Evolutionary conservation across 2,888 invertebrate species (phyloP), one percentile per base, ranked within the genome.

Genomic region (Mesorhabditis spiculigera): DNA sequence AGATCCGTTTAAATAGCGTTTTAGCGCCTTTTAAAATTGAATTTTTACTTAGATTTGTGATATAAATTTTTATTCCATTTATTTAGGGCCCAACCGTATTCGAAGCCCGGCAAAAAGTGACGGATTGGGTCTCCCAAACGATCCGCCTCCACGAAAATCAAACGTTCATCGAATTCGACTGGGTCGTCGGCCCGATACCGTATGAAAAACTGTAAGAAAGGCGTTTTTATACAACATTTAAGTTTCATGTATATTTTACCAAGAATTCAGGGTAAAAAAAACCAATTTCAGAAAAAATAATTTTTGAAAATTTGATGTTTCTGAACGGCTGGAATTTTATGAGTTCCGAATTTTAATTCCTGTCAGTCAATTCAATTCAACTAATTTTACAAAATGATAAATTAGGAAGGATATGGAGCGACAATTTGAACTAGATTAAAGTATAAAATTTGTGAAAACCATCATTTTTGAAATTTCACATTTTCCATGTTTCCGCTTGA

Each of bases 41-140:
- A 28, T 28, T 28, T 28, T 28, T 1, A 28, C 28, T 28, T 28
- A 28, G 28, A 28, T 28, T 28, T 28, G 28, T 28, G 1, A 28
- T 28, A 28, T 28, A 28, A 28, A 28, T 28, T 28, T 28, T 3
- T 3, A 28, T 28, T 28, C 28, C 28, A 28, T 50, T 28, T 86
- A 88, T 42, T 80, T 85, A 86, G 93, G 92, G 86, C 0, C 86
- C 88, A 0, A 70, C 92, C 1, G 91, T 93, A 0, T 89, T 91
- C 71, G 95, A 97, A 87, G 87, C 93, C 0, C 91, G 91, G 75
- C 90, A 91, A 77, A 87, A 81, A 69, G 91, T 91, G 78, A 90
- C 88, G 73, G 88, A 90, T 0, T 95, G 92, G 91, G 89, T 91
- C 0, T 91, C 91, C n/a, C 91, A 93, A 84, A 90, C 91, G 0